Conservation (phyloP, 2,113 vertebrate species). For the Grammomys dolichurus region DNA sequence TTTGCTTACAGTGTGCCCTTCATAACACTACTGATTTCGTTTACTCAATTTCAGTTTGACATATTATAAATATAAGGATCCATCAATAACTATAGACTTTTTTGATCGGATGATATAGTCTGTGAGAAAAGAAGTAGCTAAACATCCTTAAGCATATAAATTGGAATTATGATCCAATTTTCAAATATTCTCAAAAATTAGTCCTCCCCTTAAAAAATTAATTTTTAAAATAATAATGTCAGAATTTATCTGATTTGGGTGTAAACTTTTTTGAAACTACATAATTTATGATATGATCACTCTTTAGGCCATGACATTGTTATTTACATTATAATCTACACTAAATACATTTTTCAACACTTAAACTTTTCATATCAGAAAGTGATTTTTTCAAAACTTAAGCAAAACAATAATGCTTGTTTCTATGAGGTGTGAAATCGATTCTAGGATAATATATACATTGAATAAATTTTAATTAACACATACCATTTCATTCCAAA, state of each 20-base stretch:
- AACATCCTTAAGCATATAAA: neutral
- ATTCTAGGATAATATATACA: neutral
- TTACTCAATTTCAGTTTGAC: neutral
- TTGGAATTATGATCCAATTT: neutral
- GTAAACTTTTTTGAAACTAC: neutral
- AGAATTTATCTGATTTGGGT: neutral
- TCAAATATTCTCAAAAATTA: neutral
- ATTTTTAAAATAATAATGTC: neutral
- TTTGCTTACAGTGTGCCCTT: accelerated
- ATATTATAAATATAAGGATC: neutral
- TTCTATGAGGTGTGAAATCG: slow-evolving; percentile 25
- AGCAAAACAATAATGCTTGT: neutral
- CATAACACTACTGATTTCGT: neutral
- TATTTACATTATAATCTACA: neutral
- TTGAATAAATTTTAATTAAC: slow-evolving; percentile 35
- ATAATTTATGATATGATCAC: neutral
- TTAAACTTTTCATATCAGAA: neutral
- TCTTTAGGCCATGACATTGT: neutral
- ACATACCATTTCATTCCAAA: neutral
- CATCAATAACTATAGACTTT: neutral
- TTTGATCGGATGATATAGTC: neutral
- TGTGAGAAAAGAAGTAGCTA: neutral
- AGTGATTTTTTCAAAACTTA: neutral
- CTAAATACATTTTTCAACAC: slow-evolving; percentile 2
- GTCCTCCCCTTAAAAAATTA: neutral